These are phyloP conservation scores for Drosophila leonis DNA, from an alignment of 2,888 invertebrate genomes.

Conservation along the genomic window DNA sequence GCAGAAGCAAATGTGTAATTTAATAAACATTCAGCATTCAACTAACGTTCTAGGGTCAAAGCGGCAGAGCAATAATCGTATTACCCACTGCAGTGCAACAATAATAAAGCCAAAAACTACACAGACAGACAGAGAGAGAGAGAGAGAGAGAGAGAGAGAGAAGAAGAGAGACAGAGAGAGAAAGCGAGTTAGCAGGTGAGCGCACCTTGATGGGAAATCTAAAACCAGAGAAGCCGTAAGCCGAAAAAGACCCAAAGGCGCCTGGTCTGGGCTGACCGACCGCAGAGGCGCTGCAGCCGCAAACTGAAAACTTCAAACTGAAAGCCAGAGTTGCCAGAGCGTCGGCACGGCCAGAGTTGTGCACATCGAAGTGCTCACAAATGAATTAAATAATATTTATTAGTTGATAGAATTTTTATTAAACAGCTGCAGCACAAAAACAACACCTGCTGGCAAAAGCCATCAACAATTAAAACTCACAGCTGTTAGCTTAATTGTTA, in stretches of 20 bases:
- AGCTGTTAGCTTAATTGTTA: slow-evolving; percentile 79
- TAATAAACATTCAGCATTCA: slow-evolving; percentile 59
- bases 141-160: slow-evolving; percentile 23
- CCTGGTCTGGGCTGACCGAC: background rate
- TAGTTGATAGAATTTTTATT: slow-evolving; percentile 66
- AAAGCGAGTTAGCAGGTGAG: background rate
- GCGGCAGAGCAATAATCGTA: slow-evolving; percentile 65
- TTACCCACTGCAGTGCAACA: slow-evolving; percentile 52
- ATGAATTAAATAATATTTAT: slow-evolving; percentile 78
- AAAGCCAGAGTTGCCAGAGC: slow-evolving; percentile 11
- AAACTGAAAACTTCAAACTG: slow-evolving; percentile 40
- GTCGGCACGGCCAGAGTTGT: slow-evolving; percentile 7
- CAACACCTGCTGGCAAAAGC: slow-evolving; percentile 17
- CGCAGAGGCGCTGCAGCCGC: slow-evolving; percentile 23
- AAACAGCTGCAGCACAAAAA: slow-evolving; percentile 19
- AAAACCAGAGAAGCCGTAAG: slow-evolving; percentile 35
- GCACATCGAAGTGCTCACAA: slow-evolving; percentile 30
- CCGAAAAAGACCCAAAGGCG: slow-evolving; percentile 19
- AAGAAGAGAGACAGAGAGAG: slow-evolving; percentile 9
- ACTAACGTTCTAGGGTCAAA: slow-evolving; percentile 22
- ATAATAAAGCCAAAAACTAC: slow-evolving; percentile 55
- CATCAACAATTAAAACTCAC: slow-evolving; percentile 57
- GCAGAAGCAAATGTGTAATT: slow-evolving; percentile 49
- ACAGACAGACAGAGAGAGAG: slow-evolving; percentile 21
- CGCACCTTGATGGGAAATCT: slow-evolving; percentile 23